Base-by-base conservation (phyloP, 2,113 vertebrate species). In the Paramormyrops kingsleyae region DNA sequence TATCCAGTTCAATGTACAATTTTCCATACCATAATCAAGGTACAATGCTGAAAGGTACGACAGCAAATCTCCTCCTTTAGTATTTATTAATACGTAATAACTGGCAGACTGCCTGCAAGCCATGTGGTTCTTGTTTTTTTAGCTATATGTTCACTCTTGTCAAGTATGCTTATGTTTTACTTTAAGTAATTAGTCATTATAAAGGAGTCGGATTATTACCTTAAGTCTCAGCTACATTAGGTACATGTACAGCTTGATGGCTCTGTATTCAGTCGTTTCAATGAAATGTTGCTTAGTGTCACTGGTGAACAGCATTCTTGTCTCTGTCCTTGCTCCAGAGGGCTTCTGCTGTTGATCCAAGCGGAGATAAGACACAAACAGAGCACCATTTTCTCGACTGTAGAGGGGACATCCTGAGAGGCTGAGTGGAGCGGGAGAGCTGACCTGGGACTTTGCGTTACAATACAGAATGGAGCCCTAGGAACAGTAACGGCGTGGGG, bases 401-500 rank as follows among this genome's bases (percentile, higher is more conserved):
- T 56, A 59, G 21, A 59, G 53, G 53, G 53, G 21, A 92, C 87
- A 87, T 90, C 91, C 89, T 94, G 92, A 91, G 77, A 49, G 42
- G 46, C 42, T 49, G 91, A 93, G 91, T 89, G 89, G 88, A 91
- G 89, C 90, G 91, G 92, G 93, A 91, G 89, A 91, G 59, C 92
- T 83, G 89, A 91, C 2, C 87, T 91, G 1, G 39, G 31, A 24
- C 95, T 94, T 93, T 53, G 83, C 19, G n/a, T 91, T 88, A 93
- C 88, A 93, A 8, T 93, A 94, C 91, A 92, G 93, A 92, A 47
- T 21, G 35, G 5, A 27, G 53, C 31, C 35, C 15, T 17, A 4
- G 7, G 87, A 24, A 35, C 19, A 31, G 13, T 6, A 59, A 31
- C 15, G 5, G 21, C 19, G 24, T n/a, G 52, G 52, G 52, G 4